Evolutionary conservation across 2,113 vertebrate genomes (phyloP).

Genomic region (Tychaedon coryphoeus): DNA sequence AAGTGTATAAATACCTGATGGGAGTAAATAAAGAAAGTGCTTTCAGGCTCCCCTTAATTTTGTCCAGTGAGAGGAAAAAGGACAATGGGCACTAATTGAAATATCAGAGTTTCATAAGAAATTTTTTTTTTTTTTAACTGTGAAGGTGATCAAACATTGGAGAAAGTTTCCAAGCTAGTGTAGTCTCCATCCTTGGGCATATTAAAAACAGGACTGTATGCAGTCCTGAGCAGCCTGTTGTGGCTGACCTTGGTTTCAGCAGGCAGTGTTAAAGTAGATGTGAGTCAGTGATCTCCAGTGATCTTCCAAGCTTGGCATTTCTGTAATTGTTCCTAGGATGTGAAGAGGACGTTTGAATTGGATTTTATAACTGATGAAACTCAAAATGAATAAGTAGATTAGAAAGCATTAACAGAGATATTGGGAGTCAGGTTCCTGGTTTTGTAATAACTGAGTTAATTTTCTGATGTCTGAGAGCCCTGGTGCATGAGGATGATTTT

Average conservation of each 20-base stretch:
- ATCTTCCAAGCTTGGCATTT: not conserved
- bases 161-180: not conserved
- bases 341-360: not conserved
- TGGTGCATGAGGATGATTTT: not conserved
- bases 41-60: not conserved
- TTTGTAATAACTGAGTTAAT: not conserved
- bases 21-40: not conserved
- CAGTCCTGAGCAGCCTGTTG: not conserved
- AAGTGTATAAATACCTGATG: not conserved
- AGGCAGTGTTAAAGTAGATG: not conserved
- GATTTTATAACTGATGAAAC: not conserved
- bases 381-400: not conserved
- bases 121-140: not conserved
- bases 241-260: not conserved
- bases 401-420: not conserved
- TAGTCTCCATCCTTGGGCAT: not conserved
- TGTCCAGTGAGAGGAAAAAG: not conserved
- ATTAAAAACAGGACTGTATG: fast-evolving
- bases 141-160: not conserved
- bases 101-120: not conserved
- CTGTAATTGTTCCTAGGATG: not conserved
- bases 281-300: not conserved
- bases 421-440: not conserved
- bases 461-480: not conserved
- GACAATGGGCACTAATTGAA: not conserved